Evolutionary conservation across 2,888 invertebrate species (phyloP).

Genomic region (Tenthredo notha): DNA sequence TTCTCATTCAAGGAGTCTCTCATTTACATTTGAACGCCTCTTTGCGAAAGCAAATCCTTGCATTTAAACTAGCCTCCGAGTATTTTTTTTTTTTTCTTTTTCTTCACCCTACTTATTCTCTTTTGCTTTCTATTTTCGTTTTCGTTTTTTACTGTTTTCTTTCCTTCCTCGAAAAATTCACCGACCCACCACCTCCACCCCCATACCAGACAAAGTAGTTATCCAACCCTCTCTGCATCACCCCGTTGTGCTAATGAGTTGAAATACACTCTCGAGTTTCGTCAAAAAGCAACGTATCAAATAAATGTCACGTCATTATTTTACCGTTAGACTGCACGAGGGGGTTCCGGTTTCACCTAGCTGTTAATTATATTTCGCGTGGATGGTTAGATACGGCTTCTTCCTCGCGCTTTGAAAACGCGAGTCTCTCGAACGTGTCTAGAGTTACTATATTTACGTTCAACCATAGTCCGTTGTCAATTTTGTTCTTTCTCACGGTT

Average conservation of each 20-base stretch:
- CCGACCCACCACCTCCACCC: not conserved
- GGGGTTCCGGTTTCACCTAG: constrained; percentile 32
- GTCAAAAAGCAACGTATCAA: constrained; percentile 14
- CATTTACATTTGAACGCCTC: constrained; percentile 46
- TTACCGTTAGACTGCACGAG: not conserved
- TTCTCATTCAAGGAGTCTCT: constrained; percentile 46
- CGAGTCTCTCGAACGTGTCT: not conserved
- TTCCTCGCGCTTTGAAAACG: constrained; percentile 1
- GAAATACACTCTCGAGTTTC: not conserved
- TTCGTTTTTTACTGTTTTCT: not conserved
- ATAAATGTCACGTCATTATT: constrained; percentile 29
- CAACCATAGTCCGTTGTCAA: not conserved
- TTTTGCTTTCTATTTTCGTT: constrained; percentile 3
- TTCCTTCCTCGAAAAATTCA: not conserved
- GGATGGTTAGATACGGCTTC: constrained; percentile 27
- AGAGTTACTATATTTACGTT: not conserved
- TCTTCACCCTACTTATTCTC: not conserved
- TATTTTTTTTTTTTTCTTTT: not conserved
- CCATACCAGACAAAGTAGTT: not conserved
- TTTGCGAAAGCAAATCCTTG: constrained; percentile 42
- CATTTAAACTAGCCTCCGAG: constrained; percentile 28
- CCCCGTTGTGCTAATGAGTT: not conserved
- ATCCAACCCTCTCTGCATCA: not conserved
- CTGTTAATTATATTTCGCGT: constrained; percentile 51
- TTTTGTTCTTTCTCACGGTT: not conserved